Base-by-base conservation (phyloP, 2,888 invertebrate species). In the Chirona hameri region DNA sequence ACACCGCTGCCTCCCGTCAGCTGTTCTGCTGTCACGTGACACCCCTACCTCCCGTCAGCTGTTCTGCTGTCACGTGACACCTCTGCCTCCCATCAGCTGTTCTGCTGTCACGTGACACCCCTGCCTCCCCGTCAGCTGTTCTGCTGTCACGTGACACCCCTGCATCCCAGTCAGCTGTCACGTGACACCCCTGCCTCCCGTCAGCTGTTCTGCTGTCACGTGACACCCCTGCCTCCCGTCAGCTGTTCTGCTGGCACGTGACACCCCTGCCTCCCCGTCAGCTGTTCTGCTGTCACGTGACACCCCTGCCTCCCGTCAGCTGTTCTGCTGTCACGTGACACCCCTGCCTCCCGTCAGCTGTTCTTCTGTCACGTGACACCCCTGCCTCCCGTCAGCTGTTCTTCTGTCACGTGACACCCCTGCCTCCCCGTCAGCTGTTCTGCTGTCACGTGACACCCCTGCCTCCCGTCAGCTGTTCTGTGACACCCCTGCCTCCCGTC, bases 161-260 rank as follows among this genome's bases (percentile, higher is more conserved):
- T n/a, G n/a, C n/a, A n/a, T n/a, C n/a, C n/a, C n/a, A n/a, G 39
- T 39, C 7, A 39, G 39, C 39, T 39, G 39, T 39, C 7, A 2
- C 7, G 39, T 39, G 39, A 5, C 4, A 39, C 39, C 39, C 39
- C 39, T 39, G 39, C 39, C 39, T 39, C 39, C 39, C 39, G 4
- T 87, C 83, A 94, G 92, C 88, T 95, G 84, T 89, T 95, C 86
- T 93, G 93, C 27, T 94, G 94, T 86, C 90, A 91, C 84, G 92
- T 91, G 86, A n/a, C n/a, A n/a, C n/a, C n/a, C n/a, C n/a, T n/a
- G n/a, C n/a, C n/a, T n/a, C n/a, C n/a, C n/a, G 39, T 39, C 7
- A 39, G 39, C 39, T 39, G 39, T 39, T 39, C 39, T 39, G n/a
- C n/a, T n/a, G n/a, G n/a, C n/a, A n/a, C n/a, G 39, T 39, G 39